These are phyloP conservation scores for Cephus sareptanus DNA, from an alignment of 2,888 invertebrate species.

Conservation along the genomic window DNA sequence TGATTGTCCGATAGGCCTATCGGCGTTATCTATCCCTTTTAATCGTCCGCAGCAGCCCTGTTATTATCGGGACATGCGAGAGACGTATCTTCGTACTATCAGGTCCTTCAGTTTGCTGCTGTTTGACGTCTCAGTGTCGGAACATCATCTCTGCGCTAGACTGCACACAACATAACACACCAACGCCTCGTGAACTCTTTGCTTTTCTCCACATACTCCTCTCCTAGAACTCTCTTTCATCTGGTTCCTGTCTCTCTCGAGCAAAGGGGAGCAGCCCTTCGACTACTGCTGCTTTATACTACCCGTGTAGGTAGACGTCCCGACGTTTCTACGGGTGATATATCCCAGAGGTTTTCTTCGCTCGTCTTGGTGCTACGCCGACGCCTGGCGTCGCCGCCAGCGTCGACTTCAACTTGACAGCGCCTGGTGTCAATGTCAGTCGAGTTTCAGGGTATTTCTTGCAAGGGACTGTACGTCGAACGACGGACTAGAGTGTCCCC, in stretches of 20 bases:
- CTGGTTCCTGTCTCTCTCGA: not conserved
- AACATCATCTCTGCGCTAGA: constrained; percentile 21
- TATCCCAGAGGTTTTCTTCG: not conserved
- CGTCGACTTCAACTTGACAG: not conserved
- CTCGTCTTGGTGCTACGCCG: not conserved
- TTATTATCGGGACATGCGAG: not conserved
- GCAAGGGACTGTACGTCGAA: not conserved
- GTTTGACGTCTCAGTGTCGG: constrained; percentile 11
- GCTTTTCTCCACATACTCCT: not conserved
- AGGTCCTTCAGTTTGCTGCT: constrained; percentile 6
- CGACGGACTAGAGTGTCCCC: not conserved
- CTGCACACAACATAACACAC: constrained; percentile 31
- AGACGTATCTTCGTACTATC: not conserved
- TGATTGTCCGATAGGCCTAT: constrained; percentile 24
- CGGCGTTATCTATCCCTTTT: not conserved
- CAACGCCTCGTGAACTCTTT: constrained; percentile 18
- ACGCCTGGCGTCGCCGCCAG: not conserved
- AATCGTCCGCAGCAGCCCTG: not conserved
- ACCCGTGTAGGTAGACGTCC: not conserved
- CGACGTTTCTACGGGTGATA: not conserved
- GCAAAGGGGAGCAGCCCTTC: not conserved
- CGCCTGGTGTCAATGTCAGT: not conserved
- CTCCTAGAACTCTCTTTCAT: constrained; percentile 1
- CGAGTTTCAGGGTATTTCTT: not conserved
- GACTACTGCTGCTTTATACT: not conserved